Evolutionary conservation across 2,888 invertebrate genomes (phyloP), one percentile per base, ranked within the genome.

Genomic region (Malacosoma neustria): DNA sequence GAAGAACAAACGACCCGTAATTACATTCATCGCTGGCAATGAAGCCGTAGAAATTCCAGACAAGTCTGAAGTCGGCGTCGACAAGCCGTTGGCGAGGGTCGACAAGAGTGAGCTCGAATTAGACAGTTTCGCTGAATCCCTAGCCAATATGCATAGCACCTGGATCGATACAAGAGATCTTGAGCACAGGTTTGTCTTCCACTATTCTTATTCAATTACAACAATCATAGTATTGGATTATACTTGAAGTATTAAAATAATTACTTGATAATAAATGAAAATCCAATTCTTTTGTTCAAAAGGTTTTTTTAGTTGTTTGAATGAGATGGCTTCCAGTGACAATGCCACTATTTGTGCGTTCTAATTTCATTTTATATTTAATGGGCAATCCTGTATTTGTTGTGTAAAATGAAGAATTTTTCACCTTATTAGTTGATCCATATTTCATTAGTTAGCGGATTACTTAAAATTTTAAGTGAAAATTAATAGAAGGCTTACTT

Each of bases 111-210:
- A 89, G 45, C 52, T 76, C 30, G 89, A 89, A 44, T 50, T 89
- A 36, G 89, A 89, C 49, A 82, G 85, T 52, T 88, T 87, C 55
- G 86, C 86, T n/a, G 87, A 87, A 46, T 87, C 87, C 2, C 64
- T 87, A 39, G 65, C 64, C 29, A 70, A 70, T 13, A 75, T 77
- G 68, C 73, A 84, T 35, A 73, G 72, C 49, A 74, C 72, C 32
- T 89, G 87, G 88, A 75, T 88, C 41, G 89, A 90, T 65, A 87
- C 86, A 54, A 73, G 90, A 50, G 84, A 79, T 14, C 61, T 88
- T 11, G 81, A 87, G 34, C 89, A 89, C 84, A 90, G 90, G 90
- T 90, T 71, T 56, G 71, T 71, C 57, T 48, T 32, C 37, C 33
- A 15, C 5, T 32, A 36, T 11, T 14, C 14, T 6, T 32, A 32